Base-by-base conservation (phyloP, 2,113 vertebrate genomes). In the Protobothrops flavoviridis region DNA sequence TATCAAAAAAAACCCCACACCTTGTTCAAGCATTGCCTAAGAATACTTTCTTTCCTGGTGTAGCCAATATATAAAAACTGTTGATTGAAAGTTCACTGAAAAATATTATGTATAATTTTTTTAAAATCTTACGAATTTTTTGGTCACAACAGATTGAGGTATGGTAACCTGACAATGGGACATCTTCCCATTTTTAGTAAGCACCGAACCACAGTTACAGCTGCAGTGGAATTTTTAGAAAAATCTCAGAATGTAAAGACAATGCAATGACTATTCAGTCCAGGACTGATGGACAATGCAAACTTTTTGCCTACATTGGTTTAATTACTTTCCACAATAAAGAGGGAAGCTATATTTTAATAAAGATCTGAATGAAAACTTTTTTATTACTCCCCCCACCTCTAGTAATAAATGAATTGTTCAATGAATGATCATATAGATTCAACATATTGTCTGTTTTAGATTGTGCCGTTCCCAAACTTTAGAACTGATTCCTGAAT, bases 381-480 rank as follows among this genome's bases (percentile, higher is more conserved):
- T 56, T 56, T 56, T 5, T 56, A 33, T 5, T 74, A 33, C 12
- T 33, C 29, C 64, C 29, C 64, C 15, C 15, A 20, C 15, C 2
- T 6, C n/a, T 39, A 39, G 69, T n/a, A 39, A 81, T 81, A 81
- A 81, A 81, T 81, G 69, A 81, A 50, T 50, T 50, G 48, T 50
- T 50, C 48, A 50, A 9, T 50, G 8, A 50, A 50, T 50, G 48
- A 50, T 50, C 48, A 50, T 50, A 50, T 9, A 50, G 48, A 50
- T 50, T 50, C 8, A 50, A 50, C 48, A 10, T 50, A 50, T 97
- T 98, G 98, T 98, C 98, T 98, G 98, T 94, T 98, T 98, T 97
- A 97, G 97, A 98, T 98, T 98, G 97, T 98, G 95, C 97, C 97
- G 98, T 98, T 97, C 97, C 97, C 98, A 98, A 98, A 98, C 98